phyloP scores from a whole-genome alignment of 2,113 vertebrate genomes.

The Spizaetus ornatus region DNA sequence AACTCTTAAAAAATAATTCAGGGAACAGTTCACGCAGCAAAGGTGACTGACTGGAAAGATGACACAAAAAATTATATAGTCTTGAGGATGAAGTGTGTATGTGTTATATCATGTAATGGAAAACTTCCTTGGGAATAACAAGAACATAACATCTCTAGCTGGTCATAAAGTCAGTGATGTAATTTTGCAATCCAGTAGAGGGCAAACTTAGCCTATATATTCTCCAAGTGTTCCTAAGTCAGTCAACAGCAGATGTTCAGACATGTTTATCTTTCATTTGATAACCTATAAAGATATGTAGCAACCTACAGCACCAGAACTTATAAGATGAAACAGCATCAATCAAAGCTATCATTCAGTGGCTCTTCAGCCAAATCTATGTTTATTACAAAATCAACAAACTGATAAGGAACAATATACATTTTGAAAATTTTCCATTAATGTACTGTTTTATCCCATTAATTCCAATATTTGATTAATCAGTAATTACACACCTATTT shows the following conservation, averaged over 20 bases:
- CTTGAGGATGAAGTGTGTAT: not conserved
- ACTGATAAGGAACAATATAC: not conserved
- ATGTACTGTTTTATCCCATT: not conserved
- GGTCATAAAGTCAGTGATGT: slow-evolving; percentile 3
- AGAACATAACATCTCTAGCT: not conserved
- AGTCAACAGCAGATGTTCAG: not conserved
- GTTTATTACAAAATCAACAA: slow-evolving; percentile 14
- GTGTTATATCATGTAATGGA: not conserved
- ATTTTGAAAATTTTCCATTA: not conserved
- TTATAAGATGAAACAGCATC: not conserved
- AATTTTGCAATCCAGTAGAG: slow-evolving; percentile 72
- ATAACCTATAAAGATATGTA: not conserved
- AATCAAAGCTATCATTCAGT: not conserved
- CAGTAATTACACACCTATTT: not conserved
- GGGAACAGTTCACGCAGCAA: not conserved
- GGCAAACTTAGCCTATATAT: slow-evolving; percentile 71
- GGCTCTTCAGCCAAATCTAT: not conserved
- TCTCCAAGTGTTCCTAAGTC: not conserved
- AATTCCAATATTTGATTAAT: not conserved
- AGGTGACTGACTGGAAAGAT: not conserved
- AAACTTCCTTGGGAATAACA: not conserved
- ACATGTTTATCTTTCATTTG: slow-evolving; percentile 25
- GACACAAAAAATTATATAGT: not conserved
- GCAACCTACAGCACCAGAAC: not conserved
- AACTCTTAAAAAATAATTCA: not conserved